Percentiles rank a stretch among this genome's conserved stretches.
Conservation (phyloP, 2,888 invertebrate species). For the Hydraecia micacea region DNA sequence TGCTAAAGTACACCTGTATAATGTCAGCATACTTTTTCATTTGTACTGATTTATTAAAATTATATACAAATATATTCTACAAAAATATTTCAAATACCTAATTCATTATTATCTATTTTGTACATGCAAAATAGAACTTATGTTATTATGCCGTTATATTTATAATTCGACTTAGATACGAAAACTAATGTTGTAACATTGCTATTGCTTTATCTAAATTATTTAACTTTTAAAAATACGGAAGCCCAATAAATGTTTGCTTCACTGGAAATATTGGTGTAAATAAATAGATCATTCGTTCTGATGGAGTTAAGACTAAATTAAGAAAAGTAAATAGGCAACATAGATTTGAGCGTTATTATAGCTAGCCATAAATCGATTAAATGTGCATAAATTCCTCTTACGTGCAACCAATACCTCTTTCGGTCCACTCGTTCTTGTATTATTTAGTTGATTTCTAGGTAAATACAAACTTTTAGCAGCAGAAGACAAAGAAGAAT, state of each 20-base stretch:
- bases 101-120: slow-evolving; percentile 70
- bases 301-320: slow-evolving; percentile 55
- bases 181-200: slow-evolving; percentile 52
- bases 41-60: slow-evolving; percentile 80
- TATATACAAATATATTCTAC: slow-evolving; percentile 74
- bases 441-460: slow-evolving; percentile 31
- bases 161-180: slow-evolving; percentile 56
- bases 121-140: slow-evolving; percentile 72
- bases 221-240: slow-evolving; percentile 53
- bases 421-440: slow-evolving; percentile 29
- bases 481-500: slow-evolving; percentile 24
- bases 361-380: slow-evolving; percentile 60
- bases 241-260: slow-evolving; percentile 68
- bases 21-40: slow-evolving; percentile 70
- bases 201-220: slow-evolving; percentile 50
- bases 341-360: slow-evolving; percentile 69
- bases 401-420: slow-evolving; percentile 61
- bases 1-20: slow-evolving; percentile 58
- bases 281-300: slow-evolving; percentile 57
- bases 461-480: slow-evolving; percentile 33
- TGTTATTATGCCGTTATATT: slow-evolving; percentile 66
- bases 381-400: slow-evolving; percentile 61
- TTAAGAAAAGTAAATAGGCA: slow-evolving; percentile 61
- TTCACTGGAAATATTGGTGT: slow-evolving; percentile 65
- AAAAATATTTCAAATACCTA: slow-evolving; percentile 68